Evolutionary conservation across 2,888 invertebrate species (phyloP), one percentile per base, ranked within the genome.

Genomic region (Pterostichus madidus): DNA sequence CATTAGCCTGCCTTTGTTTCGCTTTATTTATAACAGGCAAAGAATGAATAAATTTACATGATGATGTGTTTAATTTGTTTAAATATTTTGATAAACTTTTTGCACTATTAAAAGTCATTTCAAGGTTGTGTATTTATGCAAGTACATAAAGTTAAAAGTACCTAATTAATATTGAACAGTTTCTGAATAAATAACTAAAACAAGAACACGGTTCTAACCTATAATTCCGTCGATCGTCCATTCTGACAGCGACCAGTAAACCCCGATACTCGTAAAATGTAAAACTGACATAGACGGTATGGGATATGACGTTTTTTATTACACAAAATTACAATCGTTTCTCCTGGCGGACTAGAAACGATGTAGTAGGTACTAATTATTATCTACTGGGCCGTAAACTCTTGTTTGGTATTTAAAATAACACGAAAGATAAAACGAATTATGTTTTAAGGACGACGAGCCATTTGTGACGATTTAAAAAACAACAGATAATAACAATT

Each of bases 291-390:
- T 53, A 15, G 15, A 53, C 53, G n/a, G 53, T 53, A 53, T 53
- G 53, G 15, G 53, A 53, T 53, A 53, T 53, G 53, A 53, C 6
- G 13, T 32, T 61, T 61, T 61, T 61, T 61, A 61, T 61, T 61
- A 61, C 61, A 61, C 17, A 61, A 61, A 61, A 61, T 61, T 61
- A 61, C 61, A 61, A 61, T 61, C 61, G 61, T 61, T 61, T 35
- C 93, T 96, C 96, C 95, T 96, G 95, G 93, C 96, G 94, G 92
- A 99, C 99, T 53, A 15, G 53, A 39, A 39, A 39, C 53, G 53
- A 1, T 53, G 53, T 53, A 39, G 39, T 39, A n/a, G n/a, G 53
- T 15, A 53, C n/a, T 15, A 53, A 53, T 53, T 53, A 53, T 53
- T n/a, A 53, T 53, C 53, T 11, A 11, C n/a, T 53, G 5, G n/a